Percentiles rank a stretch among this genome's conserved stretches.
Conservation (phyloP, 2,113 vertebrate genomes). For the Steatornis caripensis region DNA sequence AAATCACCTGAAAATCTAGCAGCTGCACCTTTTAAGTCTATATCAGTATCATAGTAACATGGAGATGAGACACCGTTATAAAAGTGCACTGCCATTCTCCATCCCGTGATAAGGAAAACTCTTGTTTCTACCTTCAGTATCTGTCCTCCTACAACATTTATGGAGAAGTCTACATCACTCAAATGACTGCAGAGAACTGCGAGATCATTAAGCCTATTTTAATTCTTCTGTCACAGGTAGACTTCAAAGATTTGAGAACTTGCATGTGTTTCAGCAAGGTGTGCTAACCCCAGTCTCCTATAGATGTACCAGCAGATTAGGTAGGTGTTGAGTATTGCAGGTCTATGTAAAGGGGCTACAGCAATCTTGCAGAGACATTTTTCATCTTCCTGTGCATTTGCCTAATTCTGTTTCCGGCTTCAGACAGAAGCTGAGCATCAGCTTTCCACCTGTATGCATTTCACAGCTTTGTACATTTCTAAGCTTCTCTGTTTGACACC, state of each 20-base stretch:
- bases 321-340: not conserved
- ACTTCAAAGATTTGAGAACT: not conserved
- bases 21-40: not conserved
- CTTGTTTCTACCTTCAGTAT: not conserved
- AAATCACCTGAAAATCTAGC: not conserved
- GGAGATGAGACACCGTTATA: not conserved
- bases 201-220: not conserved
- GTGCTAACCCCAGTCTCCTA: not conserved
- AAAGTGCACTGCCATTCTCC: not conserved
- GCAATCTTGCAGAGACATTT: not conserved
- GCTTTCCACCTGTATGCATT: not conserved
- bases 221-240: not conserved
- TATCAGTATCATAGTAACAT: not conserved
- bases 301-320: not conserved
- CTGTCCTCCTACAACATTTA: not conserved
- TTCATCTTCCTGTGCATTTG: not conserved
- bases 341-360: not conserved
- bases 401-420: not conserved
- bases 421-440: not conserved
- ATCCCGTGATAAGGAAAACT: not conserved
- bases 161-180: not conserved
- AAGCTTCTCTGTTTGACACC: not conserved
- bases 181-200: not conserved
- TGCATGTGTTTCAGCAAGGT: not conserved
- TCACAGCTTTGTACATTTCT: not conserved